Evolutionary conservation across 1,140 invertebrate species (phyloP), one percentile per base, ranked within the genome.

Genomic region (Drosophila lacteicornis): DNA sequence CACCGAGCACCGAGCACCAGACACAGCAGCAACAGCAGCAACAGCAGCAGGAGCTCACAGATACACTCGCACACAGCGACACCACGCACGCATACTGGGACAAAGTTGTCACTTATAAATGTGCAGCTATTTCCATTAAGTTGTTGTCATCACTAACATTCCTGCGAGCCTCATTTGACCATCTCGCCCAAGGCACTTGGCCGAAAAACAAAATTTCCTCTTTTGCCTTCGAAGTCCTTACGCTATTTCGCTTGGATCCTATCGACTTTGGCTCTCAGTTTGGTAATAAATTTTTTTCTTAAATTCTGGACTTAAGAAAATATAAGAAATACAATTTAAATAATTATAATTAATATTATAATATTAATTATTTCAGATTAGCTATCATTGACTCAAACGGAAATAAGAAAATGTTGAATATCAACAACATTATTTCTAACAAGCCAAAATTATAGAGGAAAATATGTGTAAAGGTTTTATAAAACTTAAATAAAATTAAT

Each of bases 31-130:
- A 60, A 25, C 22, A 22, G 22, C 46, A 46, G 19, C 19, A 19
- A 19, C 43, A 57, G 27, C 51, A 42, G 49, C 47, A 55, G 9
- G 0, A 9, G 47, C 47, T 42, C 40, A 68, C 42, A 68, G 15
- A n/a, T n/a, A 68, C 30, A 33, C 33, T 36, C 33, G 33, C 33
- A 36, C 17, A 19, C 19, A 11, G n/a, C 13, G 7, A 50, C 40
- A 47, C 9, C 9, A 15, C 2, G 47, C 45, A 70, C 49, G 43
- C 13, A 74, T 36, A 71, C 36, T 25, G 25, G 38, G 6, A 80
- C 59, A 88, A 71, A 90, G 84, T 88, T 88, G 84, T 88, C 84
- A 88, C 84, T 88, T 88, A 88, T 88, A 90, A 88, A 88, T 88
- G 84, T 88, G 85, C 76, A 88, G 80, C 82, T 81, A 88, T 88